Evolutionary conservation across 2,113 vertebrate genomes (phyloP).

Genomic region (Alectura lathami): DNA sequence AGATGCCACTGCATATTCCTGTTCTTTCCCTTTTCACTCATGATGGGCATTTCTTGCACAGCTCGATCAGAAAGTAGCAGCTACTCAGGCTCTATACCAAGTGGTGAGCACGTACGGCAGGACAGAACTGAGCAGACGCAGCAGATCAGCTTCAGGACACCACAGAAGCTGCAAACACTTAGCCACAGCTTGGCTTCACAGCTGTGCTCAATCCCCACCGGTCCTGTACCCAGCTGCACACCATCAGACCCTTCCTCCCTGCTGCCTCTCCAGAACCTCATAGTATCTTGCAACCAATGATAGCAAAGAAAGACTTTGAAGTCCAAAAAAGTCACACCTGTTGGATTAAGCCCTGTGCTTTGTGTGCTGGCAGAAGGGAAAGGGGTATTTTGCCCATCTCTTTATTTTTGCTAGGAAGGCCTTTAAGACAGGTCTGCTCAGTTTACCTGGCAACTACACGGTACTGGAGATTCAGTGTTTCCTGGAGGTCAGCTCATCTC

Average conservation of each 20-base stretch:
- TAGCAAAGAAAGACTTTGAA: not conserved
- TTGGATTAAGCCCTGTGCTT: not conserved
- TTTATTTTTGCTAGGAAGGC: not conserved
- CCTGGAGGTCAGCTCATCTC: not conserved
- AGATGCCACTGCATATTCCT: not conserved
- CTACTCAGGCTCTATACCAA: not conserved
- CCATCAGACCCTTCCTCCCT: not conserved
- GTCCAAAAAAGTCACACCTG: not conserved
- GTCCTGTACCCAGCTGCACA: not conserved
- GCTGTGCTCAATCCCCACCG: fast-evolving
- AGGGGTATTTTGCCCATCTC: not conserved
- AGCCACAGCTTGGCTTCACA: not conserved
- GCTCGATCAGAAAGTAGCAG: not conserved
- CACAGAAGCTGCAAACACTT: fast-evolving
- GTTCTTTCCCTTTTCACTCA: not conserved
- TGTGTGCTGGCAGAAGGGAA: not conserved
- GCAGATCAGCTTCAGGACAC: not conserved
- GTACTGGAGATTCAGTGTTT: not conserved
- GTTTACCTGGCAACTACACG: not conserved
- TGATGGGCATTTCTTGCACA: not conserved
- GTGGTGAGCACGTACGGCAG: not conserved
- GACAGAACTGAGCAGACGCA: not conserved
- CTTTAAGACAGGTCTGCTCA: not conserved
- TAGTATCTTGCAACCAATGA: not conserved
- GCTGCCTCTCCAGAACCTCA: not conserved